These are phyloP conservation scores for Cephus pulcher DNA, from an alignment of 2,888 invertebrate species.

Conservation along the genomic window DNA sequence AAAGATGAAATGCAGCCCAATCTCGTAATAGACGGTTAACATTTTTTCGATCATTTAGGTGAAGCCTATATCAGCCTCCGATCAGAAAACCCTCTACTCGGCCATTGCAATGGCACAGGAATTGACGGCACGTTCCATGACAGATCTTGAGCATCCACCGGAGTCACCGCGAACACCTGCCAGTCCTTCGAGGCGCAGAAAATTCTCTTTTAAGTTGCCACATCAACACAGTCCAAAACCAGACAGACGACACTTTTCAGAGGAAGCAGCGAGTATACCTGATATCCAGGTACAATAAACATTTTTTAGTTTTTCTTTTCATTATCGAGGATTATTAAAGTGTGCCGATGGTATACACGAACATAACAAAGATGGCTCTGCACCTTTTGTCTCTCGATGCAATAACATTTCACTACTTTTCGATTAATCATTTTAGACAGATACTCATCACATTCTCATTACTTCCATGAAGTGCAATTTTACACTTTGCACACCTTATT, in stretches of 20 bases:
- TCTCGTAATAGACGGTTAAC: conserved; percentile 5
- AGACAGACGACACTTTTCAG: conserved; percentile 88
- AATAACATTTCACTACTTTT: neutral
- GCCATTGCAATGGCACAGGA: conserved; percentile 95
- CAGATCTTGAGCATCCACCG: conserved; percentile 63
- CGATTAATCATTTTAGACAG: neutral
- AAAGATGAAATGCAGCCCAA: neutral
- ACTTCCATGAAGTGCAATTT: neutral
- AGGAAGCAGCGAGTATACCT: conserved; percentile 86
- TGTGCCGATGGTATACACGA: neutral
- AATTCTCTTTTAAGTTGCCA: conserved; percentile 84
- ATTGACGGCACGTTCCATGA: conserved; percentile 75
- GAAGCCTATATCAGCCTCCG: conserved; percentile 94
- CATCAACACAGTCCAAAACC: conserved; percentile 72
- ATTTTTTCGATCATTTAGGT: conserved; percentile 67
- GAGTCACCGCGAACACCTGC: conserved; percentile 66
- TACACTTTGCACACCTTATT: neutral
- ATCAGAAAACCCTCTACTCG: conserved; percentile 89
- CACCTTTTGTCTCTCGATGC: neutral
- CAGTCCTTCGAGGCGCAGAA: conserved; percentile 74
- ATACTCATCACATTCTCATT: neutral
- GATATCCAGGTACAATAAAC: conserved; percentile 83
- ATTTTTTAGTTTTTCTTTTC: conserved; percentile 34
- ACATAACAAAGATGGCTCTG: neutral
- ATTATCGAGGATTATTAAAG: neutral